Base-by-base conservation (phyloP, 2,113 vertebrate genomes). In the Podarcis muralis region DNA sequence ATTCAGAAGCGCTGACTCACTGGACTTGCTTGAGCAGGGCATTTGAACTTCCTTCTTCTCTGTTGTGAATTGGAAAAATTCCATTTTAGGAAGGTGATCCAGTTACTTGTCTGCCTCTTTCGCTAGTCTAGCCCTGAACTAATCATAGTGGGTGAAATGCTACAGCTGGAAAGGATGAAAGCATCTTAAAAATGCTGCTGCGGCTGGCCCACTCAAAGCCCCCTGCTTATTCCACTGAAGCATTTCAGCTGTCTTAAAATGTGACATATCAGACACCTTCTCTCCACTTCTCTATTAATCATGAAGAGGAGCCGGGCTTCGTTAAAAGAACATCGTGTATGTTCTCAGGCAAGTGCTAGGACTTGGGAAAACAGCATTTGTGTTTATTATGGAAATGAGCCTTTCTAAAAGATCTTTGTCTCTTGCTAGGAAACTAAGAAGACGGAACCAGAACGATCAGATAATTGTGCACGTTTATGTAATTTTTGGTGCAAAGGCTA, bases 131-230 rank as follows among this genome's bases (percentile, higher is more conserved):
- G 72, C 43, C 69, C 83, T 83, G 89, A 92, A 92, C 83, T 77
- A 85, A 80, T 15, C 72, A 84, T 53, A 87, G 76, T 86, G 87
- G 87, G 87, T 81, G 78, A 92, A 89, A 90, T 32, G 0, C 35
- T 37, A n/a, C 1, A 3, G 69, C 1, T 11, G 13, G 0, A 0
- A 20, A 69, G 69, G 79, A 66, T 80, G 84, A 69, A 81, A 6
- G 12, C 23, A 83, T 20, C 71, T 76, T 82, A 37, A 57, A 37
- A 32, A 86, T 16, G 40, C 85, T 22, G 22, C 74, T 22, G 40
- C 23, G 23, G 53, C 25, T 72, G 78, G 2, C 78, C 37, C 30
- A 83, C 40, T 71, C 65, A 68, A 5, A 2, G 71, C 35, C 4
- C 62, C 0, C 30, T 78, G 2, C 71, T 59, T 69, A 2, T 32